Percentiles rank a stretch among this genome's conserved stretches.
These are phyloP conservation scores for Platysternon megacephalum DNA, from an alignment of 2,113 vertebrate species.

Conservation along the genomic window DNA sequence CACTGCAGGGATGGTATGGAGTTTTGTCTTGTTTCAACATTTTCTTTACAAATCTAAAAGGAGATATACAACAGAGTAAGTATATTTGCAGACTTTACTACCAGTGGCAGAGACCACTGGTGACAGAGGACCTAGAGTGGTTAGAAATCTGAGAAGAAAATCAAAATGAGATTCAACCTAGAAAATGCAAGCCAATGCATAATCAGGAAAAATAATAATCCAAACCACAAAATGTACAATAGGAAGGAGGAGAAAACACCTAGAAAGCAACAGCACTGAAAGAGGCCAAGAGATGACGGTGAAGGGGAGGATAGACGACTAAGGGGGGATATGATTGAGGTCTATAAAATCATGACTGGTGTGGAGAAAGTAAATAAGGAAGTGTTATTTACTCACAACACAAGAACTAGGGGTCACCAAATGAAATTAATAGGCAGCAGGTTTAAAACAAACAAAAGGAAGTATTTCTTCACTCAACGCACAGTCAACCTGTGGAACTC, in stretches of 20 bases:
- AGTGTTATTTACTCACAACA: too few species aligned
- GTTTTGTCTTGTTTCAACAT: not conserved
- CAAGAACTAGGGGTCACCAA: too few species aligned
- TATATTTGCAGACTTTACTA: not conserved
- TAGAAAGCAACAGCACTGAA: accelerated
- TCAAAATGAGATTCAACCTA: accelerated
- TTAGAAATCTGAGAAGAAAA: not conserved
- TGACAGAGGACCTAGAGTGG: not conserved
- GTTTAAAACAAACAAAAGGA: too few species aligned
- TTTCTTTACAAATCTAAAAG: not conserved
- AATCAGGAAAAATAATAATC: not conserved
- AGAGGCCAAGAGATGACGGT: not conserved
- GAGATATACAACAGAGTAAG: not conserved
- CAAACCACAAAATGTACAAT: not conserved
- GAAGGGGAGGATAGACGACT: too few species aligned
- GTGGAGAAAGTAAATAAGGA: too few species aligned
- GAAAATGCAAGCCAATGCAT: not conserved
- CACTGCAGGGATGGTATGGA: not conserved
- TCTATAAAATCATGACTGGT: too few species aligned
- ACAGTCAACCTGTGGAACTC: too few species aligned
- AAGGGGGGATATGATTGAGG: too few species aligned
- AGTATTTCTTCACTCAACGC: too few species aligned
- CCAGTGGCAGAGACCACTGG: not conserved
- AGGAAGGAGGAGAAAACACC: accelerated
- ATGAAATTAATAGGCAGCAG: too few species aligned